Percentiles rank a stretch among this genome's conserved stretches.
Evolutionary conservation across 2,113 vertebrate genomes (phyloP).

Genomic region (Myiagra hebetior): DNA sequence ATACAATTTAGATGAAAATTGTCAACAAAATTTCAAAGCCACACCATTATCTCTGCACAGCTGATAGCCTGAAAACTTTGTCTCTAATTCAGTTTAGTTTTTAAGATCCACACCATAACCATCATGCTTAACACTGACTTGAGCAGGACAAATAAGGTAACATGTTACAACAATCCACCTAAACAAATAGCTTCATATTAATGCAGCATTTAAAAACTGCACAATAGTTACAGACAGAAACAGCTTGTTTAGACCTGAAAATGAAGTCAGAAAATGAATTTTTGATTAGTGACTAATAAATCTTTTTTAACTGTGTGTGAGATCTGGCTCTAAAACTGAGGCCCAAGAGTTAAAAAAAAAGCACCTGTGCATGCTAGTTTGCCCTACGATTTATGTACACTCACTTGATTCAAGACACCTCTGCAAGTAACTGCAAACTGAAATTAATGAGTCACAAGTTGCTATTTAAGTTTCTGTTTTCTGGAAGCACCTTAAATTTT

Average conservation of each 20-base stretch:
- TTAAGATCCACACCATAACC: neutral
- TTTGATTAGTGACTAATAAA: neutral
- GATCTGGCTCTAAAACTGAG: neutral
- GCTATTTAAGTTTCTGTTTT: neutral
- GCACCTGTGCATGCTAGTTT: fast-evolving
- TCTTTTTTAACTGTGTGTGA: neutral
- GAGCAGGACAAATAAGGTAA: neutral
- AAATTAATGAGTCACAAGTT: neutral
- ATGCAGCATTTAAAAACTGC: neutral
- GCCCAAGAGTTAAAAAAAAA: neutral
- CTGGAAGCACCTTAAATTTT: neutral
- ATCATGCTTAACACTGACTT: neutral
- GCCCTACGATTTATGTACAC: neutral
- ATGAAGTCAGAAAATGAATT: neutral
- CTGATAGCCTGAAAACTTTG: neutral
- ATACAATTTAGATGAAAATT: neutral
- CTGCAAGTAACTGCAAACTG: neutral
- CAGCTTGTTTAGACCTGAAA: neutral
- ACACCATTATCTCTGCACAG: neutral
- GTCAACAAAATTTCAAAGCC: neutral
- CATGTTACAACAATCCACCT: neutral
- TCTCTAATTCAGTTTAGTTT: neutral
- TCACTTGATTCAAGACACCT: neutral
- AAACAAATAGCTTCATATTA: neutral
- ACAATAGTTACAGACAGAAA: neutral